Evolutionary conservation across 2,113 vertebrate species (phyloP).

Genomic region (Chaetodon trifascialis): DNA sequence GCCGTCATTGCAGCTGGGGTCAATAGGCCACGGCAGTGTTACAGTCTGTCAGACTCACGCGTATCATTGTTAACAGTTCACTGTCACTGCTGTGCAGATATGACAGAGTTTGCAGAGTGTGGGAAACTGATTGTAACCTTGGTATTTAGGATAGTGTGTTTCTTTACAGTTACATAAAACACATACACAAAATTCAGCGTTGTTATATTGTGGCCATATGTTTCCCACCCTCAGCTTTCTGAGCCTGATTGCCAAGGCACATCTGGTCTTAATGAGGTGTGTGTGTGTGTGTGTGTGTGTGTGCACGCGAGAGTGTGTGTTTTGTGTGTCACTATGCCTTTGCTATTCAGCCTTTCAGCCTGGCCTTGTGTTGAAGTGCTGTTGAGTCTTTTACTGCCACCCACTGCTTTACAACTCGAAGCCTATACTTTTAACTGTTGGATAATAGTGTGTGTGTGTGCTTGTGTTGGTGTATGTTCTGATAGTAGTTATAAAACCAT

Average conservation of each 20-base stretch:
- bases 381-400: slow-evolving; percentile 81
- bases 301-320: slow-evolving; percentile 1
- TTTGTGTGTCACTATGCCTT: slow-evolving; percentile 40
- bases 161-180: slow-evolving; percentile 63
- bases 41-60: slow-evolving; percentile 2
- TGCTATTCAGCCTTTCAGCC: slow-evolving; percentile 58
- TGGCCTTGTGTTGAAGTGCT: slow-evolving; percentile 75
- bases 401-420: slow-evolving; percentile 69
- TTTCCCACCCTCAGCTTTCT: slow-evolving; percentile 79
- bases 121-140: slow-evolving; percentile 72
- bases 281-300: slow-evolving; percentile 40
- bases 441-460: slow-evolving; percentile 42
- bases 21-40: not conserved
- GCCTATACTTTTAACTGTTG: slow-evolving; percentile 67
- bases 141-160: slow-evolving; percentile 61
- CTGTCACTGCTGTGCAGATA: slow-evolving; percentile 33
- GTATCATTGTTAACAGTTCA: slow-evolving; percentile 29
- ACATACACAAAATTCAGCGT: slow-evolving; percentile 58
- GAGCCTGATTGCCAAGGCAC: slow-evolving; percentile 76
- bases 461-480: slow-evolving; percentile 36
- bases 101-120: slow-evolving; percentile 58
- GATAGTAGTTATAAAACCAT: slow-evolving; percentile 63
- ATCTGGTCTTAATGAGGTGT: slow-evolving; percentile 80
- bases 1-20: not conserved
- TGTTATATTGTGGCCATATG: slow-evolving; percentile 80